phyloP scores from a whole-genome alignment of 2,797 vertebrate species.

The Manis javanica region DNA sequence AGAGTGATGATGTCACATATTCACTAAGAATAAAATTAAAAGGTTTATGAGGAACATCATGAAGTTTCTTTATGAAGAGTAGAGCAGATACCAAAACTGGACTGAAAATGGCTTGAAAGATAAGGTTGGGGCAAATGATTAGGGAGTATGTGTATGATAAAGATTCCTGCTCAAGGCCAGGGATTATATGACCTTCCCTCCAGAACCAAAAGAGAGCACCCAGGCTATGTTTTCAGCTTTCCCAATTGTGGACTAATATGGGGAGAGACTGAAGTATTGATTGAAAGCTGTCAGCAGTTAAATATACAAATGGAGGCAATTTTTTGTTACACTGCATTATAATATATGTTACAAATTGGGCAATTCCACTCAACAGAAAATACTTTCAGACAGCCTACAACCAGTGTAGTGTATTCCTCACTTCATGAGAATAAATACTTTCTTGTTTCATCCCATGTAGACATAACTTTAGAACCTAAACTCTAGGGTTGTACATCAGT shows the following conservation, averaged over 20 bases:
- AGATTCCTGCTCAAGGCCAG: not conserved
- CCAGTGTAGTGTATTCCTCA: not conserved
- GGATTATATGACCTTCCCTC: not conserved
- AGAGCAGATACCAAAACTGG: not conserved
- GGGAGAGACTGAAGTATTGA: not conserved
- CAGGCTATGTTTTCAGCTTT: accelerated
- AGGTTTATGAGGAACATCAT: not conserved
- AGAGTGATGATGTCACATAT: not conserved
- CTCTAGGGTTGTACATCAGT: not conserved
- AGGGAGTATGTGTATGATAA: not conserved
- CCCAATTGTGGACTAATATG: not conserved
- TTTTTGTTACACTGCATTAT: not conserved
- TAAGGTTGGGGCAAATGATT: not conserved
- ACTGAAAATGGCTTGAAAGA: not conserved
- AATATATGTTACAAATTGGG: not conserved
- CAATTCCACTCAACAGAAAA: not conserved
- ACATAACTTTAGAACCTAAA: not conserved
- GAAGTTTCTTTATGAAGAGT: not conserved
- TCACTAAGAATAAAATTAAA: not conserved
- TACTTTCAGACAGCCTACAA: not conserved
- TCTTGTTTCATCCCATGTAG: not conserved
- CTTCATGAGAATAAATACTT: not conserved
- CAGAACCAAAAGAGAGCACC: not conserved
- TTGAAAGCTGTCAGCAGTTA: not conserved
- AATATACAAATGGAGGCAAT: not conserved